Evolutionary conservation across 2,888 invertebrate species (phyloP), one percentile per base, ranked within the genome.

Genomic region (Macaria liturata): DNA sequence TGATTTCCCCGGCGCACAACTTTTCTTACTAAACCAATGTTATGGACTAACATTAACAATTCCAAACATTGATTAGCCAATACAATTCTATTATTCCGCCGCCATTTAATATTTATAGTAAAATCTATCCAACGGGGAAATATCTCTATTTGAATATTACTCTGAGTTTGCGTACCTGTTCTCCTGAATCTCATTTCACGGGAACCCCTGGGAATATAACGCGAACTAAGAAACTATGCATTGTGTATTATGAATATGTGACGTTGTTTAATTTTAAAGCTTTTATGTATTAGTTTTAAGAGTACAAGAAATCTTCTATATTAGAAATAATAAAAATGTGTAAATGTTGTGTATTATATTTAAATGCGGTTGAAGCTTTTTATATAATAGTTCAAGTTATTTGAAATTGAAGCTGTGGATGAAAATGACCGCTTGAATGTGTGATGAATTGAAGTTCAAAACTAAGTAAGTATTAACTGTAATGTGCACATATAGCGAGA

Each of bases 121-220:
- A 56, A 54, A 56, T 37, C 60, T 49, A 59, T 44, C 51, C 65
- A 42, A 52, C 49, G n/a, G 65, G 65, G 62, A 62, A 62, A 64
- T 66, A 57, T 55, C 62, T 58, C 54, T 50, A 55, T 66, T 59
- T 66, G 61, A 64, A 67, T 64, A 63, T 44, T 47, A 53, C 51
- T 44, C 40, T 32, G 52, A 49, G 49, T 59, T 20, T 20, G 46
- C 46, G 46, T 59, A 50, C 56, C 52, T 56, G 9, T 37, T 5
- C 8, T 47, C 49, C 53, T 52, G 59, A 32, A 53, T 50, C 49
- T 57, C 53, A 49, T 53, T 61, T 59, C 48, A 20, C 48, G 46
- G 39, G 7, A 3, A 9, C 46, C 61, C 39, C 53, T 4, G 55
- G 20, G 64, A 48, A 1, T 5, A 39, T 7, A 5, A 34, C 9